phyloP scores from a whole-genome alignment of 2,888 invertebrate species.

The Tillus elongatus region DNA sequence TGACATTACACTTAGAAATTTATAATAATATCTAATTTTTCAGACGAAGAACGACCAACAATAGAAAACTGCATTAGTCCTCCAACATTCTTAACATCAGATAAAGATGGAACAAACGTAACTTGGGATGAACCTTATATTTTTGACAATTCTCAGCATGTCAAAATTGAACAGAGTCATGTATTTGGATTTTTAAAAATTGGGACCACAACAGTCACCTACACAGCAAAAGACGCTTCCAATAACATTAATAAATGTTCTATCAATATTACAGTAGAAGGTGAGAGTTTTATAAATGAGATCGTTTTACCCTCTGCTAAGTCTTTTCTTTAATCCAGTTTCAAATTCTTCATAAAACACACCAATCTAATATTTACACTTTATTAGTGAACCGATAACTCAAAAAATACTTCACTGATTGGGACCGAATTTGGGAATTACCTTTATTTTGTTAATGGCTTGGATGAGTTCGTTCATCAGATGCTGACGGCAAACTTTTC shows the following conservation, averaged over 20 bases:
- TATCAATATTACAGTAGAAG: slow-evolving; percentile 52
- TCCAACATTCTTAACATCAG: slow-evolving; percentile 40
- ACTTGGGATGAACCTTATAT: slow-evolving; percentile 52
- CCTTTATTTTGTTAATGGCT: too few species aligned
- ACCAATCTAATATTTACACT: too few species aligned
- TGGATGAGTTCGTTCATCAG: too few species aligned
- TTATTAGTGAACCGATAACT: too few species aligned
- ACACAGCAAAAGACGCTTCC: slow-evolving; percentile 49
- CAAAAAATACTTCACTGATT: too few species aligned
- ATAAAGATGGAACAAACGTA: slow-evolving; percentile 39
- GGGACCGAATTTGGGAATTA: too few species aligned
- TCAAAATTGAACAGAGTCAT: slow-evolving; percentile 38
- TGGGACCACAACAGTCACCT: slow-evolving; percentile 49
- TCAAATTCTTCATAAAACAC: too few species aligned
- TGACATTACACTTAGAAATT: too few species aligned
- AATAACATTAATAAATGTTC: slow-evolving; percentile 51
- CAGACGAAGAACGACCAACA: slow-evolving; percentile 49
- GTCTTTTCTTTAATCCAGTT: too few species aligned
- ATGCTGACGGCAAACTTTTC: too few species aligned
- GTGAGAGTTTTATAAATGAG: too few species aligned
- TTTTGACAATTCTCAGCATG: slow-evolving; percentile 48
- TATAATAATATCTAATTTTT: slow-evolving; percentile 7
- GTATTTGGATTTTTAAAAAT: slow-evolving; percentile 45
- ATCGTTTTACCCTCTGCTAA: too few species aligned
- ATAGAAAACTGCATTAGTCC: slow-evolving; percentile 54